phyloP scores from a whole-genome alignment of 2,113 vertebrate genomes.

The Paraplagusia blochii region DNA sequence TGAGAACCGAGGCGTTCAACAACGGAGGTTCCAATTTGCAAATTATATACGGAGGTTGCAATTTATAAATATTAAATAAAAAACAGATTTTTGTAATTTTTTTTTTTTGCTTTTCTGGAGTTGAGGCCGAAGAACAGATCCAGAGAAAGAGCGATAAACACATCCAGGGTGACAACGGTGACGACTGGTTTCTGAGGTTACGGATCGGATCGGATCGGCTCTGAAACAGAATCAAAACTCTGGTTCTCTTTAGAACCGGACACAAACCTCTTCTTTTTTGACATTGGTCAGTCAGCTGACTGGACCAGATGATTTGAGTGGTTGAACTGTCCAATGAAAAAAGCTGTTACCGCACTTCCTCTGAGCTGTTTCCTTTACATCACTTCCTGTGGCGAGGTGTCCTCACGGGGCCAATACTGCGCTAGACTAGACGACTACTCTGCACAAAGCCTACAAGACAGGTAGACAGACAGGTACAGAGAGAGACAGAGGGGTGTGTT shows the following conservation, averaged over 20 bases:
- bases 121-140: background rate
- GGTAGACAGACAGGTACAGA: background rate
- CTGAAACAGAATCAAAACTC: background rate
- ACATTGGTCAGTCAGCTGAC: conserved; percentile 27
- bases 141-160: background rate
- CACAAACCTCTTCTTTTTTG: conserved; percentile 3
- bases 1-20: too few relatives aligned
- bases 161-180: background rate
- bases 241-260: background rate
- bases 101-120: too few relatives aligned
- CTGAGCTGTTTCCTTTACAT: conserved; percentile 43
- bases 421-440: conserved; percentile 64
- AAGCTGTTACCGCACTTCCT: conserved; percentile 36
- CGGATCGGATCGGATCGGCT: too few relatives aligned
- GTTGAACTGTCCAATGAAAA: conserved; percentile 27
- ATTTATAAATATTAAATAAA: too few relatives aligned
- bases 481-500: conserved; percentile 8
- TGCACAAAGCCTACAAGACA: conserved; percentile 59
- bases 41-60: too few relatives aligned
- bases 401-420: conserved; percentile 33
- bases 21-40: too few relatives aligned
- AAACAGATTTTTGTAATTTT: too few relatives aligned
- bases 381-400: conserved; percentile 49
- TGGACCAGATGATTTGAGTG: conserved; percentile 11
- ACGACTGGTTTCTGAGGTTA: background rate